phyloP scores from a whole-genome alignment of 1,140 invertebrate genomes.

The Eriocheir sinensis region DNA sequence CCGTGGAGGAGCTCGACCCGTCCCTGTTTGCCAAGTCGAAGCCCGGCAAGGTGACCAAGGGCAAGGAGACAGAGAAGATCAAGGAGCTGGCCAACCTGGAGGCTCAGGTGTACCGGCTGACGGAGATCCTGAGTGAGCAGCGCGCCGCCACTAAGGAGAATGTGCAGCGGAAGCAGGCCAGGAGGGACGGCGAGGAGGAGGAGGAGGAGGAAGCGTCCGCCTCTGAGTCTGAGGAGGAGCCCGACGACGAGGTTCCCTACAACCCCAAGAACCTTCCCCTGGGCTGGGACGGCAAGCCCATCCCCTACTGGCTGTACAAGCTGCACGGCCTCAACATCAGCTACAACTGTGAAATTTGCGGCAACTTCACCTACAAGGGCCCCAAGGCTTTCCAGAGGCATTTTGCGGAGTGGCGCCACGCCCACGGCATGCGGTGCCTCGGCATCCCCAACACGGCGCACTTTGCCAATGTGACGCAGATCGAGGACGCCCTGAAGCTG shows the following conservation, averaged over 20 bases:
- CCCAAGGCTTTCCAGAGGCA: conserved; percentile 99
- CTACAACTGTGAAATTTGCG: conserved; percentile 99
- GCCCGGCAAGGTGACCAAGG: conserved; percentile 85
- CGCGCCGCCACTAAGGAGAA: conserved; percentile 97
- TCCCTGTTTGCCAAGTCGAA: conserved; percentile 94
- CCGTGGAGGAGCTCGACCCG: conserved; percentile 90
- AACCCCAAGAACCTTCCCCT: conserved; percentile 99
- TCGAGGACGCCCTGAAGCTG: conserved; percentile 97
- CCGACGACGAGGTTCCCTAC: conserved; percentile 97
- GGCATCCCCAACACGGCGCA: conserved; percentile 99
- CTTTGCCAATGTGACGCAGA: conserved; percentile 99
- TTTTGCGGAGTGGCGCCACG: conserved; percentile 99
- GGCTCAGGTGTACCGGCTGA: conserved; percentile 85
- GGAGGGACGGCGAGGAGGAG: conserved; percentile 97
- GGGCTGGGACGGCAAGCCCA: conserved; percentile 99
- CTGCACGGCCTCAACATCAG: conserved; percentile 99
- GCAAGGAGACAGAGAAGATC: conserved; percentile 85
- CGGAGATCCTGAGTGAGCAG: conserved; percentile 91
- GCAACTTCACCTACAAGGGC: conserved; percentile 99
- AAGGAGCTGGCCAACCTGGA: conserved; percentile 80
- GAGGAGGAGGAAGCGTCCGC: conserved; percentile 95
- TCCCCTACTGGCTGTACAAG: conserved; percentile 99
- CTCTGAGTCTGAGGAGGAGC: conserved; percentile 90
- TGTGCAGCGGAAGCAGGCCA: conserved; percentile 98
- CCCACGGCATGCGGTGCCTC: conserved; percentile 99